Evolutionary conservation across 2,888 invertebrate species (phyloP), one percentile per base, ranked within the genome.

Genomic region (Rugalucina vietnamica): DNA sequence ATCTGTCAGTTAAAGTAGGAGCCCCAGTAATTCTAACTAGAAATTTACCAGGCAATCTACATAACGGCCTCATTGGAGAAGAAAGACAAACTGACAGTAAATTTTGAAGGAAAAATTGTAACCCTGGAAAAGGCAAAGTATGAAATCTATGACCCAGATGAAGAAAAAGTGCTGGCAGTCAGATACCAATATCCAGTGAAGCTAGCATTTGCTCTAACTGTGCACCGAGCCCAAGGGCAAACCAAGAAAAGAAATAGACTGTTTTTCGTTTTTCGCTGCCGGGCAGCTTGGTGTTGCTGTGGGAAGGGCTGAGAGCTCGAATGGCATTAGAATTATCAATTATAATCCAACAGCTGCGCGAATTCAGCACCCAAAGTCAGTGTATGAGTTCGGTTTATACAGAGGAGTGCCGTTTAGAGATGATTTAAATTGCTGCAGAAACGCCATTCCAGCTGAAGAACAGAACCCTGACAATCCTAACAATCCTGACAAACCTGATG

Each of bases 41-140:
- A 18, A 60, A 24, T 29, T 32, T 60, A 60, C 29, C 5, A 18
- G 60, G 60, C 27, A 5, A 60, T 60, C 60, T 60, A 27, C 29
- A 8, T 32, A 60, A 60, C 29, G 60, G 60, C 27, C 60, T 60
- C 4, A 60, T 5, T 12, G 60, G 60, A 24, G 29, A 29, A 8
- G 60, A 24, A 71, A n/a, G 8, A 8, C 39, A 36, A 36, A 27
- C 76, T 65, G 34, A 49, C 34, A 18, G 32, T 60, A 27, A 65
- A 37, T 36, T 76, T 57, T 27, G 65, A 29, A 4, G 60, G 76
- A 49, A 65, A 57, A 36, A 34, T 76, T 14, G 60, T 60, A n/a
- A n/a, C n/a, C n/a, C n/a, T n/a, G n/a, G n/a, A n/a, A n/a, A n/a
- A n/a, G n/a, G n/a, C n/a, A n/a, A n/a, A n/a, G n/a, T n/a, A n/a